Base-by-base conservation (phyloP, 2,888 invertebrate species). In the Tinea trinotella region DNA sequence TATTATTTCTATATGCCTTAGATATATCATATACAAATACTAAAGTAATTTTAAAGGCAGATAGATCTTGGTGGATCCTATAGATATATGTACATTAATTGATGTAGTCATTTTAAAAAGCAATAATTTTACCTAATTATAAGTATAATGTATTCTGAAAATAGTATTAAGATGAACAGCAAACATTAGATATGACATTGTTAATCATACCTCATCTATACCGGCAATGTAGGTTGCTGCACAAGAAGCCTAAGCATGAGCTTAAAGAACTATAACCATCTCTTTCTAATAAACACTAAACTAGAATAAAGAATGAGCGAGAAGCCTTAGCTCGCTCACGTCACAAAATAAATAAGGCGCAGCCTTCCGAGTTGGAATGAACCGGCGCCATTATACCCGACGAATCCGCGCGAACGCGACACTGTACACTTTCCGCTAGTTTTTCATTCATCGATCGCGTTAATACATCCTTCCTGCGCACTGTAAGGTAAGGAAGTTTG, bases 211-310 rank as follows among this genome's bases (percentile, higher is more conserved):
- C 35, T 15, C 17, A 10, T 46, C 46, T 46, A 46, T 46, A 55
- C 71, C 74, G 70, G 64, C 72, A 78, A 79, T 79, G 76, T 82
- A 81, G 83, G 81, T 84, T 83, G 80, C 78, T 79, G 78, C 81
- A 80, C 70, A 67, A 69, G 79, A 80, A 76, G 76, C 81, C 63
- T 63, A 60, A 60, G 59, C 60, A 64, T 65, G 58, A 49, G 58
- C 59, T 59, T 61, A 62, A 56, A 55, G 6, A 19, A 48, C 53
- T 70, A 67, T 57, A 60, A 56, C 61, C 56, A 56, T 74, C 76
- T 71, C 74, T 59, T 58, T 76, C 64, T 57, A 30, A 56, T 50
- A 52, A 44, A 36, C 17, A 52, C 40, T 19, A 17, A 53, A 13
- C 17, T 12, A 49, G 54, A 18, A 52, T 40, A 58, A 72, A 78